phyloP scores from a whole-genome alignment of 2,888 invertebrate species.

The Schizotus pectinicornis region DNA sequence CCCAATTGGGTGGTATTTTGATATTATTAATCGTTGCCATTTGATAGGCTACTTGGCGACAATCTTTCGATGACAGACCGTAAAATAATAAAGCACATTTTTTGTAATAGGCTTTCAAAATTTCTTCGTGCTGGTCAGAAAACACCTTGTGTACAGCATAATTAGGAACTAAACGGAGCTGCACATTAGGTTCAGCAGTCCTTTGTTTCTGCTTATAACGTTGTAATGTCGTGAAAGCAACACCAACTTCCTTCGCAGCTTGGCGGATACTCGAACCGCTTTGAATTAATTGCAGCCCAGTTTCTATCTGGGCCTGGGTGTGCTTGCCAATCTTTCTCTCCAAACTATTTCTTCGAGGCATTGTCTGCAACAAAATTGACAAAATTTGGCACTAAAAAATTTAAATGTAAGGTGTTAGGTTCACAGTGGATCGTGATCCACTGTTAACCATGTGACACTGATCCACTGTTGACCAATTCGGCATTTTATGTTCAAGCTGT shows the following conservation, averaged over 20 bases:
- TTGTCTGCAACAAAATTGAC: background rate
- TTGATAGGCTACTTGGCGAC: slow-evolving; percentile 29
- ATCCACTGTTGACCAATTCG: background rate
- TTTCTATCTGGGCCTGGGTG: background rate
- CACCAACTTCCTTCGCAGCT: background rate
- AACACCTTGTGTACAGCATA: background rate
- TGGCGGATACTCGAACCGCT: background rate
- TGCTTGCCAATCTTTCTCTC: background rate
- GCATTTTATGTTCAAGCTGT: too few species aligned
- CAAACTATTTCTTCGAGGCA: background rate
- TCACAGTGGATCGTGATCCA: background rate
- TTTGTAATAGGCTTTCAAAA: slow-evolving; percentile 6
- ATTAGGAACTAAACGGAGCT: background rate
- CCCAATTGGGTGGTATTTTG: slow-evolving; percentile 28
- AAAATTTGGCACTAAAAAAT: background rate
- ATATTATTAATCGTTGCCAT: slow-evolving; percentile 30
- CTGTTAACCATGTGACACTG: background rate
- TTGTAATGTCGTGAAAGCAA: slow-evolving; percentile 1
- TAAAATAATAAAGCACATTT: slow-evolving; percentile 12
- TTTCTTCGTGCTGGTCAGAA: background rate
- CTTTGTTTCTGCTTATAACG: background rate
- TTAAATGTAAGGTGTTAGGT: background rate
- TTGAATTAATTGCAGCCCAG: background rate
- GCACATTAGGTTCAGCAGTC: background rate
- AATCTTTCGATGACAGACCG: slow-evolving; percentile 3